These are phyloP conservation scores for Glaucopsyche alexis DNA, from an alignment of 2,888 invertebrate species.

Conservation along the genomic window DNA sequence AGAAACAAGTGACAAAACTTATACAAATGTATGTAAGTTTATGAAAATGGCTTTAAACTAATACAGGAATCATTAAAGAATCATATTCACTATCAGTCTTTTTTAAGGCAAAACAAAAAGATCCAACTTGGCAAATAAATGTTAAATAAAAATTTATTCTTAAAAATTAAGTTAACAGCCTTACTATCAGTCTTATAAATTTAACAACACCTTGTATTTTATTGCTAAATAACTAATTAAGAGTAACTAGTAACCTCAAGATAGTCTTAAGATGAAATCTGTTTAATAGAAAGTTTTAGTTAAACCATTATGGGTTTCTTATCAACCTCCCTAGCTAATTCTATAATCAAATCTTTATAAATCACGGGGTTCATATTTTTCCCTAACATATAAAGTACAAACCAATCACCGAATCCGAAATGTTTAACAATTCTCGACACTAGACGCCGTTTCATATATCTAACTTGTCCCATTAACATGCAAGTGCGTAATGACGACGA, in stretches of 20 bases:
- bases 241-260: background rate
- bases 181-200: constrained; percentile 5
- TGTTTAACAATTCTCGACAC: constrained; percentile 75
- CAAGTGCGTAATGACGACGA: constrained; percentile 80
- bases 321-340: constrained; percentile 68
- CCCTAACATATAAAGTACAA: constrained; percentile 86
- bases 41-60: background rate
- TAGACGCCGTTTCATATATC: constrained; percentile 72
- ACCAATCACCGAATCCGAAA: constrained; percentile 87
- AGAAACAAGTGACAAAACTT: background rate
- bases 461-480: constrained; percentile 81
- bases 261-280: background rate
- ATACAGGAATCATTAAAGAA: background rate
- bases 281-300: constrained; percentile 33
- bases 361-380: constrained; percentile 87
- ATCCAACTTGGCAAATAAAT: background rate
- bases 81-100: background rate
- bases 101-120: background rate
- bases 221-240: background rate
- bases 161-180: constrained; percentile 16
- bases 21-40: background rate
- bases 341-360: constrained; percentile 82
- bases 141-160: constrained; percentile 7
- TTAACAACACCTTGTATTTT: background rate
- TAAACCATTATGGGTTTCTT: constrained; percentile 57